Evolutionary conservation across 2,113 vertebrate species (phyloP), one percentile per base, ranked within the genome.

Genomic region (Chroicocephalus ridibundus): DNA sequence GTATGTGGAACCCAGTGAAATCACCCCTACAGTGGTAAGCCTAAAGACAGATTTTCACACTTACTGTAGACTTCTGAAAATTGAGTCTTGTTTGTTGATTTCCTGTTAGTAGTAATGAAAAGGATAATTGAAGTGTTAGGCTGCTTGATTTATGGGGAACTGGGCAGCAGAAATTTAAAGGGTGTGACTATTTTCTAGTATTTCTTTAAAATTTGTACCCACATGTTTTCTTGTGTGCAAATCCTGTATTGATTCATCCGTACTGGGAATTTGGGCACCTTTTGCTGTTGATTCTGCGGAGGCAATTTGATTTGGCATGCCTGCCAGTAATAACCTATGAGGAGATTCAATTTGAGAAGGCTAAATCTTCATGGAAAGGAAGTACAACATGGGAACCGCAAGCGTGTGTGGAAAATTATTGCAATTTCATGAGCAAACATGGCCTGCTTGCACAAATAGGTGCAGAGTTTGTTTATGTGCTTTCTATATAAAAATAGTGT

Each of bases 1-100:
- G 71, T 99, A 99, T 6, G 99, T 99, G 97, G 98, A 99, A 44
- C 99, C 99, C 49, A 99, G 98, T 57, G 99, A 99, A 97, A 99
- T 99, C 72, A 99, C 98, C 29, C 98, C 98, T 21, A 97, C 98
- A 29, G 97, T 98, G 99, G 99, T 99, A 98, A 4, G 97, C 69
- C 61, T 87, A 55, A 22, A 77, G 36, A 91, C 19, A 78, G 26
- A 83, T 62, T 38, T 7, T 90, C 84, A 82, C 7, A 51, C 18
- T 54, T 94, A 64, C 17, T 38, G 11, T 55, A 95, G 51, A 31
- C 62, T 58, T 89, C 25, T 87, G 49, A 84, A 83, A 92, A 54
- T 82, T 11, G 10, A 57, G 40, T 49, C 38, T 77, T 47, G 15
- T 75, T 38, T 58, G 16, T 34, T 72, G 52, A 77, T 86, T 92